Percentiles rank a stretch among this genome's conserved stretches.
These are phyloP conservation scores for Falco rusticolus DNA, from an alignment of 2,797 vertebrate species.

Conservation along the genomic window DNA sequence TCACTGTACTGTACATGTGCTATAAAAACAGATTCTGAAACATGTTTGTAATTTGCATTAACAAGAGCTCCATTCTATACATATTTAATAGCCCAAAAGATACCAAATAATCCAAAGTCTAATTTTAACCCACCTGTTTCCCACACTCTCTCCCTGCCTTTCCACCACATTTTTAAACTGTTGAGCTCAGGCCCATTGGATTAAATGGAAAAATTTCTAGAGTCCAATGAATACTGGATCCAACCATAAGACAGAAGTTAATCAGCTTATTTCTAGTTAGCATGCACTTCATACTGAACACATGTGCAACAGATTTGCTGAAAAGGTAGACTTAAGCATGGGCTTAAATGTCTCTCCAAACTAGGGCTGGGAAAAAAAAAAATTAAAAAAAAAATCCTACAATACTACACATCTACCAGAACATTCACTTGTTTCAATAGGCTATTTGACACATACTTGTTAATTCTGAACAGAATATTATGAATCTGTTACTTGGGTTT, in stretches of 20 bases:
- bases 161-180: neutral
- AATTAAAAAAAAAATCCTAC: neutral
- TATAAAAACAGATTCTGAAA: slow-evolving; percentile 40
- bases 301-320: neutral
- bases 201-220: neutral
- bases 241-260: slow-evolving; percentile 13
- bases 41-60: slow-evolving; percentile 49
- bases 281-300: slow-evolving; percentile 43
- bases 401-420: neutral
- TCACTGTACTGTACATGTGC: slow-evolving; percentile 11
- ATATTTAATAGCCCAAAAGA: slow-evolving; percentile 41
- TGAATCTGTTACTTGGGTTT: neutral
- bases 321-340: slow-evolving; percentile 7
- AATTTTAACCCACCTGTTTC: slow-evolving; percentile 47
- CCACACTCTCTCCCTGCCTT: neutral
- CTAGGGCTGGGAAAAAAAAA: neutral
- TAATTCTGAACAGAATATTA: neutral
- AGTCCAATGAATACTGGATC: neutral
- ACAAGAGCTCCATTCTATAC: slow-evolving; percentile 7
- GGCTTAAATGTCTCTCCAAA: neutral
- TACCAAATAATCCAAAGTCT: neutral
- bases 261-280: slow-evolving; percentile 47
- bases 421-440: neutral
- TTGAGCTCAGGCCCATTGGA: neutral
- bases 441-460: neutral